These are phyloP conservation scores for Balearica regulorum DNA, from an alignment of 2,797 vertebrate species.

Conservation along the genomic window DNA sequence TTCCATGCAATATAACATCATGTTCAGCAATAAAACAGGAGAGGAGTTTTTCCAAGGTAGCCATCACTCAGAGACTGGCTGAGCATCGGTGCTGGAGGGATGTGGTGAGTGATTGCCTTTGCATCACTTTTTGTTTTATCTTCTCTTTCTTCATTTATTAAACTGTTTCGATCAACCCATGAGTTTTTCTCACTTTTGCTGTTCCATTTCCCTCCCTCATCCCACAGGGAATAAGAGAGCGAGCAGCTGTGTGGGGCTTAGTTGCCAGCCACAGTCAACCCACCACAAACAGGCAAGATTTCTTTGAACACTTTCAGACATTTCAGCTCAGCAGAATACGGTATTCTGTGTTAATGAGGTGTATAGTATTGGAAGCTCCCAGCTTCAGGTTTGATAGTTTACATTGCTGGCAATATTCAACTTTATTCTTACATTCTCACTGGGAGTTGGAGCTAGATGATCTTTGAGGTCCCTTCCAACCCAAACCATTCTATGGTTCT, in stretches of 20 bases:
- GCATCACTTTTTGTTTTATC: neutral
- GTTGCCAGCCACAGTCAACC: neutral
- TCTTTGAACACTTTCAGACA: neutral
- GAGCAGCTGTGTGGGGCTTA: neutral
- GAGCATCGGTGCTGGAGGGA: neutral
- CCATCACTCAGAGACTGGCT: neutral
- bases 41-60: neutral
- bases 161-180: neutral
- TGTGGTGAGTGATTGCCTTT: neutral
- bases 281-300: neutral
- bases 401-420: neutral
- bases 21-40: neutral
- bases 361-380: neutral
- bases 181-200: neutral
- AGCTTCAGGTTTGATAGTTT: neutral
- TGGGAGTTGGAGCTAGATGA: no score
- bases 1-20: neutral
- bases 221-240: accelerated
- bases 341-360: neutral
- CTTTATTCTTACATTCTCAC: neutral
- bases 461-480: no score
- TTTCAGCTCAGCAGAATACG: neutral
- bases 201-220: neutral
- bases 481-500: no score
- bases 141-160: neutral